These are phyloP conservation scores for Azemiops feae DNA, from an alignment of 2,113 vertebrate species.

Conservation along the genomic window DNA sequence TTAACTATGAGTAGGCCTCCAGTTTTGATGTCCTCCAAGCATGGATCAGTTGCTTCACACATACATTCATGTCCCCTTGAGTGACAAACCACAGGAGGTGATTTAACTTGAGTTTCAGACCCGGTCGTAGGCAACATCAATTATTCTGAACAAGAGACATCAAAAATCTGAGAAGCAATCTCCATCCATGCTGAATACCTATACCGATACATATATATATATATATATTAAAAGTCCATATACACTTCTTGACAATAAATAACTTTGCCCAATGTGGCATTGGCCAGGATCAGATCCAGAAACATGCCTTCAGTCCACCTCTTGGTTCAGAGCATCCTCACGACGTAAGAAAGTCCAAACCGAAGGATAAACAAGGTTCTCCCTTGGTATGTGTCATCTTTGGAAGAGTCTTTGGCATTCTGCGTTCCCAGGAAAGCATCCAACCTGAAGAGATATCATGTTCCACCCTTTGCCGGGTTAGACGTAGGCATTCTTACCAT, in stretches of 20 bases:
- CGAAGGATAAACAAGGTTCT: not conserved
- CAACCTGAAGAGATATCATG: too few relatives aligned
- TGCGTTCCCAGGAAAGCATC: not conserved
- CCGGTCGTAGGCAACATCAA: not conserved
- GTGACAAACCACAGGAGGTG: not conserved
- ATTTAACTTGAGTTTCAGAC: not conserved
- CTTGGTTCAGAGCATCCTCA: not conserved
- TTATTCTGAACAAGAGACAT: not conserved
- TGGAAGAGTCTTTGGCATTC: not conserved
- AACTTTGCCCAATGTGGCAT: not conserved
- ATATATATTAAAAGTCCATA: not conserved
- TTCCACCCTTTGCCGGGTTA: conserved; percentile 20
- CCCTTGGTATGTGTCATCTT: not conserved
- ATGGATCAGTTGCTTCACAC: not conserved
- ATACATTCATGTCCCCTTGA: not conserved
- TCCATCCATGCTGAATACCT: not conserved
- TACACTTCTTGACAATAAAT: conserved; percentile 3
- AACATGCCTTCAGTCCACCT: not conserved
- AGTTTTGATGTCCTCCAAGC: not conserved
- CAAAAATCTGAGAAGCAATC: too few relatives aligned
- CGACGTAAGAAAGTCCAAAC: not conserved
- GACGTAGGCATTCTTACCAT: conserved; percentile 69
- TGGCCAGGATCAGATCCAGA: not conserved
- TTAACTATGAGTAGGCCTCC: not conserved
- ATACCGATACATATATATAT: not conserved